Conservation (phyloP, 2,797 vertebrate genomes). For the Sebastes goodei region DNA sequence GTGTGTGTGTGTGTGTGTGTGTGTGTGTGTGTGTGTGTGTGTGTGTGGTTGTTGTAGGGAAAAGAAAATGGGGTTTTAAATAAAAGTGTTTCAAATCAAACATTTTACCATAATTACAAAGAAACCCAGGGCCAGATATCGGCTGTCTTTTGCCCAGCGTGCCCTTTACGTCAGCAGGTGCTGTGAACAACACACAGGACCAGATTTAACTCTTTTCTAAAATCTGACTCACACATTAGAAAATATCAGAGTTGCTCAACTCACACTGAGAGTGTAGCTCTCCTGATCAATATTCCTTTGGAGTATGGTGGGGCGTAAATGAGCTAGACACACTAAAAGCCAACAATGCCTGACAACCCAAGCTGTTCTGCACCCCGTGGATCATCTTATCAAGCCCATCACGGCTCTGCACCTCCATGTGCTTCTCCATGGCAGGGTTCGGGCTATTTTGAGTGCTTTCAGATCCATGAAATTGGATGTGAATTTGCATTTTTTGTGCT, state of each 20-base stretch:
- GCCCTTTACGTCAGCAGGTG: neutral
- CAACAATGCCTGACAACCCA: conserved; percentile 80
- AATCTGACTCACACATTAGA: conserved; percentile 11
- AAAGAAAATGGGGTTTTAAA: neutral
- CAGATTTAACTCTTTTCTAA: neutral
- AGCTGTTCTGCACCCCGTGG: conserved; percentile 72
- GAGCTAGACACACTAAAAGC: conserved; percentile 76
- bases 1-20: too few species aligned
- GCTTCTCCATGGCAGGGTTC: conserved; percentile 62
- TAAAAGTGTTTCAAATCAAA: neutral
- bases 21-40: neutral
- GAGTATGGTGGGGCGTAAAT: conserved; percentile 64
- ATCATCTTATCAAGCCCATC: conserved; percentile 79
- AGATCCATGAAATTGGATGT: conserved; percentile 80
- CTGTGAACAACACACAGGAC: neutral
- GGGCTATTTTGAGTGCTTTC: conserved; percentile 77
- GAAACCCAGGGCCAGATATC: neutral
- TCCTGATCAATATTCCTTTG: conserved; percentile 76
- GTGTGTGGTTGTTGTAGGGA: neutral
- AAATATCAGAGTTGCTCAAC: conserved; percentile 36
- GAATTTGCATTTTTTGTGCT: conserved; percentile 78
- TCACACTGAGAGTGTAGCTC: conserved; percentile 45
- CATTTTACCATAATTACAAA: neutral
- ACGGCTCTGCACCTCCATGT: conserved; percentile 62
- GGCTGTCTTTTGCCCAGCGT: neutral